These are phyloP conservation scores for Plecturocebus donacophilus DNA, from an alignment of 2,113 vertebrate species.

Conservation along the genomic window DNA sequence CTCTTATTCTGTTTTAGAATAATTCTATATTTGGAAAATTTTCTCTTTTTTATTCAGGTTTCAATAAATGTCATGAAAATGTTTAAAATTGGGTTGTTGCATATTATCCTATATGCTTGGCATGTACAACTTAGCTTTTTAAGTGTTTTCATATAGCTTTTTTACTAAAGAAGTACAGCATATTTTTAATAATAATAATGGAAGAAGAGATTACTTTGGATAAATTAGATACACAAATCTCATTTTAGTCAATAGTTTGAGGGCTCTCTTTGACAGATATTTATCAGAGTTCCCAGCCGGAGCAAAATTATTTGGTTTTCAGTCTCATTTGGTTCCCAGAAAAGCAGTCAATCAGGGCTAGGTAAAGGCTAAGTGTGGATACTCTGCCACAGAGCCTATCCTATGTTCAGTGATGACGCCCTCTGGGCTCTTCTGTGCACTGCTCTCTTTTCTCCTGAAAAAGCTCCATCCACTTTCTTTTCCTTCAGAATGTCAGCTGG, in stretches of 20 bases:
- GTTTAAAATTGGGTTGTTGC: background rate
- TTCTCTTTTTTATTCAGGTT: background rate
- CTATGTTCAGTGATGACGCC: accelerated
- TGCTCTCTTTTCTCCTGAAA: background rate
- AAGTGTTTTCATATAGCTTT: background rate
- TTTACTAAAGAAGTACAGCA: background rate
- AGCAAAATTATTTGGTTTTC: background rate
- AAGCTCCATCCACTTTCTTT: background rate
- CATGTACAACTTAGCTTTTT: background rate
- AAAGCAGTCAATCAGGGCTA: background rate
- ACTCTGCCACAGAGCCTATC: background rate
- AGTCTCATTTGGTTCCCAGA: background rate
- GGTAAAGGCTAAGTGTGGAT: background rate
- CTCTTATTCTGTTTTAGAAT: constrained; percentile 8
- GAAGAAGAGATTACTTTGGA: background rate
- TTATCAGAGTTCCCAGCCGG: background rate
- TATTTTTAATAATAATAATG: background rate
- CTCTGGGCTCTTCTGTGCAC: background rate
- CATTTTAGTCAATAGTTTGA: background rate
- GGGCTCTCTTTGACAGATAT: background rate
- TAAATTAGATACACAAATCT: background rate
- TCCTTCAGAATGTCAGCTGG: background rate
- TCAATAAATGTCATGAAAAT: background rate
- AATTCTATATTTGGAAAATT: background rate
- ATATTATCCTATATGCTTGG: background rate